Percentiles rank a stretch among this genome's conserved stretches.
Evolutionary conservation across 2,888 invertebrate species (phyloP).

Genomic region (Harmothoe impar): DNA sequence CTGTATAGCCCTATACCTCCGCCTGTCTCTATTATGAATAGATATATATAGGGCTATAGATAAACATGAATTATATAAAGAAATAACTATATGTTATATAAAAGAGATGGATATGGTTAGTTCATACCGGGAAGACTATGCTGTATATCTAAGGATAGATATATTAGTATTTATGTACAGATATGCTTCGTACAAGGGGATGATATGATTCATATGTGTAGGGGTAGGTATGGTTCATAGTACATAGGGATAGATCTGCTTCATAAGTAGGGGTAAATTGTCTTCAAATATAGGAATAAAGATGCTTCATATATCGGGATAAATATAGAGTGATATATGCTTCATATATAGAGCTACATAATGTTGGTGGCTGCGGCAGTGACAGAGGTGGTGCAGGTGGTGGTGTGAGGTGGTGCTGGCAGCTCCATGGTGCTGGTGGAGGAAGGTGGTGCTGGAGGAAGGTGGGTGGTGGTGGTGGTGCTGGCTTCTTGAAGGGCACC

Average conservation of each 20-base stretch:
- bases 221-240: neutral
- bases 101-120: neutral
- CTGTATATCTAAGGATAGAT: neutral
- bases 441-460: neutral
- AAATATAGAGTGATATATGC: no score
- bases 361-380: neutral
- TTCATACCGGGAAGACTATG: neutral
- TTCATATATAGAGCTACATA: no score
- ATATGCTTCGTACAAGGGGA: neutral
- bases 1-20: no score
- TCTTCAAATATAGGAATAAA: no score
- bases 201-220: neutral
- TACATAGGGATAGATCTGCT: neutral
- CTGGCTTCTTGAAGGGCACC: constrained; percentile 23
- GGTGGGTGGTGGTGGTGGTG: neutral
- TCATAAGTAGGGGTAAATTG: no score
- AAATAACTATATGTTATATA: neutral
- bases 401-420: constrained; percentile 11
- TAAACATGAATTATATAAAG: neutral
- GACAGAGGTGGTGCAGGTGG: constrained; percentile 15
- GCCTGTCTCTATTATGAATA: no score
- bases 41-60: neutral
- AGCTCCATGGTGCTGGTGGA: neutral
- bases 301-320: no score
- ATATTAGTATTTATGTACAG: neutral